These are phyloP conservation scores for Drosophila neonasuta DNA, from an alignment of 2,888 invertebrate species.

Conservation along the genomic window DNA sequence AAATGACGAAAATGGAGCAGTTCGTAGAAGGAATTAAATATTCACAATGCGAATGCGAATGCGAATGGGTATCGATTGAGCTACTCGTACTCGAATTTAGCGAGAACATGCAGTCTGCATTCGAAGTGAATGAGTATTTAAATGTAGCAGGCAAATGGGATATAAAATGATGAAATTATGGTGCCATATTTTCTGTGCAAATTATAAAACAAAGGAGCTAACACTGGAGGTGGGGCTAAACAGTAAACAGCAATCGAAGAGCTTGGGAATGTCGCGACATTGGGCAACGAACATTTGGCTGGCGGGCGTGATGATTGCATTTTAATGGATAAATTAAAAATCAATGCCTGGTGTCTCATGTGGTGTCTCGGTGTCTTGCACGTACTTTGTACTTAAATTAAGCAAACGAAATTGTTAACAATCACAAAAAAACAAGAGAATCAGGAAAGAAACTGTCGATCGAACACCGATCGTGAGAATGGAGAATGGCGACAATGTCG, in stretches of 20 bases:
- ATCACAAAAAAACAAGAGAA: slow-evolving; percentile 26
- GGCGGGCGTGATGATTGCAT: slow-evolving; percentile 78
- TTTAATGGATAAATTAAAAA: slow-evolving; percentile 81
- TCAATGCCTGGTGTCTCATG: slow-evolving; percentile 63
- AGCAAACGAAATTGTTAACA: slow-evolving; percentile 52
- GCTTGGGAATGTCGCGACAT: slow-evolving; percentile 24
- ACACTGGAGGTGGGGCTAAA: background rate
- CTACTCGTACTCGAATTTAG: slow-evolving; percentile 24
- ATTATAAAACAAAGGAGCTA: slow-evolving; percentile 43
- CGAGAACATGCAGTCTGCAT: slow-evolving; percentile 59
- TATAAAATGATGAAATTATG: slow-evolving; percentile 62
- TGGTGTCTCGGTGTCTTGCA: slow-evolving; percentile 50
- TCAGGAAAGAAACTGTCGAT: slow-evolving; percentile 70
- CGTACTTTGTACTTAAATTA: slow-evolving; percentile 74
- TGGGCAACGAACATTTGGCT: slow-evolving; percentile 11
- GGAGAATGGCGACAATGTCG: slow-evolving; percentile 76
- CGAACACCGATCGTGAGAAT: slow-evolving; percentile 81
- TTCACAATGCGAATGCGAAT: slow-evolving; percentile 53
- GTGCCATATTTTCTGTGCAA: slow-evolving; percentile 56
- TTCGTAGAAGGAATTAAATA: slow-evolving; percentile 44
- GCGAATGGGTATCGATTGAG: slow-evolving; percentile 59
- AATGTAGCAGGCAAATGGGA: slow-evolving; percentile 38
- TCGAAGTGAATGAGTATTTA: slow-evolving; percentile 50
- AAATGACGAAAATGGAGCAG: slow-evolving; percentile 66
- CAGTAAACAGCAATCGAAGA: background rate